These are phyloP conservation scores for Pogonophryne albipinna DNA, from an alignment of 2,797 vertebrate species.

Conservation along the genomic window DNA sequence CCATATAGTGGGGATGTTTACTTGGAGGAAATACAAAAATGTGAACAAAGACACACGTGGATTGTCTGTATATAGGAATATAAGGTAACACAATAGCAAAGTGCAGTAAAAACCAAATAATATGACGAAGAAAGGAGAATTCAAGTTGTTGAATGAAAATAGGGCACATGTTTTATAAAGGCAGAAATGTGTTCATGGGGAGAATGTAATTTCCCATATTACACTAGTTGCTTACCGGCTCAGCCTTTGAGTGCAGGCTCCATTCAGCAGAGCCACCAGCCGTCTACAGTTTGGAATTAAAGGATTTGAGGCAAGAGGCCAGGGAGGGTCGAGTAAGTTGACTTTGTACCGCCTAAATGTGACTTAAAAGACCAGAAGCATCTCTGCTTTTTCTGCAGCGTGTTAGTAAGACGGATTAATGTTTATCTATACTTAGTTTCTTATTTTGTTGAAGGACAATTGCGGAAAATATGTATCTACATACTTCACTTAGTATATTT, in stretches of 20 bases:
- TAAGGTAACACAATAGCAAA: conserved; percentile 10
- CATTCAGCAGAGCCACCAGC: conserved; percentile 44
- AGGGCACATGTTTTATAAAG: conserved; percentile 15
- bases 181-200: conserved; percentile 28
- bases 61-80: conserved; percentile 12
- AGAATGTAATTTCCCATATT: conserved; percentile 51
- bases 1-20: conserved; percentile 30
- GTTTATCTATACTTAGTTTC: conserved; percentile 24
- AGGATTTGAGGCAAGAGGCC: conserved; percentile 61
- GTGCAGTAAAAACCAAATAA: conserved; percentile 8
- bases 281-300: conserved; percentile 65
- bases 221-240: conserved; percentile 58
- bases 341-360: conserved; percentile 38
- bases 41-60: conserved; percentile 3
- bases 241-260: conserved; percentile 18
- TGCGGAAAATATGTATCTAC: neutral
- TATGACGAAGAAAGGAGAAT: neutral
- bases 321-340: conserved; percentile 23
- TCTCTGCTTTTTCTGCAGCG: conserved; percentile 3
- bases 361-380: conserved; percentile 38
- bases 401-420: conserved; percentile 1
- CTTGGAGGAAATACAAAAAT: conserved; percentile 16
- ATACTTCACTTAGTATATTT: neutral
- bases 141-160: conserved; percentile 8
- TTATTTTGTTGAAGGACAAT: neutral